Conservation (phyloP, 2,797 vertebrate species). For the Salarias fasciatus region DNA sequence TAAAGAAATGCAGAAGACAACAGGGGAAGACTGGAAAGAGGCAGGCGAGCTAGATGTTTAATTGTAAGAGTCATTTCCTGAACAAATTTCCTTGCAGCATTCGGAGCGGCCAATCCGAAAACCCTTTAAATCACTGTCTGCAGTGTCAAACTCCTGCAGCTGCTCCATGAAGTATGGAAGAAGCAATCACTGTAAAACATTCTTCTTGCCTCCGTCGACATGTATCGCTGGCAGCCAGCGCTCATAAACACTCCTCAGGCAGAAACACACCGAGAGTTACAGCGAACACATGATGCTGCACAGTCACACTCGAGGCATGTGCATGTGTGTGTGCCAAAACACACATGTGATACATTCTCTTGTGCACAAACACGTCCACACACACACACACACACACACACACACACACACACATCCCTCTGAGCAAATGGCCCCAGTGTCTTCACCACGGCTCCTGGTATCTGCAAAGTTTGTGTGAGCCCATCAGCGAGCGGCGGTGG, state of each 20-base stretch:
- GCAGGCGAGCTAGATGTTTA: background rate
- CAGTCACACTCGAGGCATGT: slow-evolving; percentile 2
- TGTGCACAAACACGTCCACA: background rate
- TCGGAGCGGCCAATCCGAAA: background rate
- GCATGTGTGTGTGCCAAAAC: background rate
- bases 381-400: slow-evolving; percentile 1
- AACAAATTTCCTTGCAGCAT: slow-evolving; percentile 25
- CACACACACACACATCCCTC: slow-evolving; percentile 2
- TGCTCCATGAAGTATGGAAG: slow-evolving; percentile 49
- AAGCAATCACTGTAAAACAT: slow-evolving; percentile 53
- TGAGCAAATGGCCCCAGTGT: slow-evolving; percentile 13
- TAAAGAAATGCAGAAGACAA: too few species aligned
- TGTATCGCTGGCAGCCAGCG: slow-evolving; percentile 36
- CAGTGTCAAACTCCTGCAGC: slow-evolving; percentile 16
- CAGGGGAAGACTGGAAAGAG: too few species aligned
- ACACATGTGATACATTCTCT: slow-evolving; percentile 8
- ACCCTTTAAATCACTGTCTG: slow-evolving; percentile 11
- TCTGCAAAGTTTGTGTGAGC: slow-evolving; percentile 24
- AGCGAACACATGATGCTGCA: slow-evolving; percentile 16
- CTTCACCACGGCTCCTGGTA: slow-evolving; percentile 15
- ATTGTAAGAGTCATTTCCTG: slow-evolving; percentile 21
- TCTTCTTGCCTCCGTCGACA: slow-evolving; percentile 52
- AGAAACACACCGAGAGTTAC: slow-evolving; percentile 29
- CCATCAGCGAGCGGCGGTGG: slow-evolving; percentile 12
- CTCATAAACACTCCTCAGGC: slow-evolving; percentile 34